Percentiles rank a stretch among this genome's conserved stretches.
Conservation (phyloP, 2,888 invertebrate genomes). For the Phytoseiulus persimilis region DNA sequence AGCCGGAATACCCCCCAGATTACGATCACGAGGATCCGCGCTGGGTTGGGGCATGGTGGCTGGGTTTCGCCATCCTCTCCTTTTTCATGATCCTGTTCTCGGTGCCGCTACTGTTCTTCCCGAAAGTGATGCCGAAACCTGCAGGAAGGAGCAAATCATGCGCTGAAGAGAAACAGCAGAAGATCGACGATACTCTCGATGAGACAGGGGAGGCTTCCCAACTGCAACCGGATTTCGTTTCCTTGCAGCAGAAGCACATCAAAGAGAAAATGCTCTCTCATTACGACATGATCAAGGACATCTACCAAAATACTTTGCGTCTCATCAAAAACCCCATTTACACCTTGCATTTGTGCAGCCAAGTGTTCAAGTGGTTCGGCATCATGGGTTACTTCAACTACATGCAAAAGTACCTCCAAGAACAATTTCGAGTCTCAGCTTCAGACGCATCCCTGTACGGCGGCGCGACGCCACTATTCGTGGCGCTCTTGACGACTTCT, state of each 20-base stretch:
- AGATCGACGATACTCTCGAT: neutral
- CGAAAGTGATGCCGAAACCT: slow-evolving; percentile 40
- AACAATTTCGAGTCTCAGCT: slow-evolving; percentile 62
- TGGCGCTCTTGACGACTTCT: slow-evolving; percentile 20
- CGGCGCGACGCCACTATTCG: slow-evolving; percentile 51
- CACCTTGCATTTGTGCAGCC: slow-evolving; percentile 15
- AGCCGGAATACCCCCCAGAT: slow-evolving; percentile 41
- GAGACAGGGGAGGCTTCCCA: neutral
- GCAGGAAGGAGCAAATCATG: neutral
- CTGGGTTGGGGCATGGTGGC: slow-evolving; percentile 45
- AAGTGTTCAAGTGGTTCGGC: slow-evolving; percentile 30
- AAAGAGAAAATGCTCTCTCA: neutral
- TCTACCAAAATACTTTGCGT: neutral
- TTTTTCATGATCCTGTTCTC: slow-evolving; percentile 41
- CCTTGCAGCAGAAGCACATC: neutral
- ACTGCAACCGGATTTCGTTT: neutral
- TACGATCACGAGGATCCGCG: slow-evolving; percentile 43
- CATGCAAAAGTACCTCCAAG: slow-evolving; percentile 65
- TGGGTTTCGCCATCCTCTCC: slow-evolving; percentile 43
- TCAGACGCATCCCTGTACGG: slow-evolving; percentile 62
- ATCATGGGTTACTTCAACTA: slow-evolving; percentile 50
- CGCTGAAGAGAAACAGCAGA: neutral
- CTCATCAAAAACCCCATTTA: slow-evolving; percentile 20
- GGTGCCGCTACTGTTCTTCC: slow-evolving; percentile 42
- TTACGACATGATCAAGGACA: neutral